Conservation (phyloP, 2,888 invertebrate species). For the Trichogramma dendrolimi region DNA sequence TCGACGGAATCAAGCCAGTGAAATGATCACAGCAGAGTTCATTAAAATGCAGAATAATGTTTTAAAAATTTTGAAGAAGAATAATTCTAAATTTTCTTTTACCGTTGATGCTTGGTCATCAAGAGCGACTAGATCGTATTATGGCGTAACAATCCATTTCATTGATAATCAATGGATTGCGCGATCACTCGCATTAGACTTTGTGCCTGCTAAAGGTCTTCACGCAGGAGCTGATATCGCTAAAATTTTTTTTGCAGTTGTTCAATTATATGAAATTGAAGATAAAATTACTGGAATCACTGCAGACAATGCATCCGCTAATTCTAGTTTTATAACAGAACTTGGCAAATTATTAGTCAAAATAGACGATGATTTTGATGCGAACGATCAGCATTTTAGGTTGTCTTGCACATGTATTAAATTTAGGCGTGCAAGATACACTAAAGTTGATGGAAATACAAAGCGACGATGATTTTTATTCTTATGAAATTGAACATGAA, state of each 20-base stretch:
- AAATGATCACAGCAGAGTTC: no score
- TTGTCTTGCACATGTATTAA: slow-evolving; percentile 1
- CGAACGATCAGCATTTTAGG: background rate
- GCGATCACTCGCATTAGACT: slow-evolving; percentile 9
- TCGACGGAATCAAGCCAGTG: no score
- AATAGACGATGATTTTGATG: background rate
- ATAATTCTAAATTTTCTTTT: no score
- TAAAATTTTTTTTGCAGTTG: slow-evolving; percentile 24
- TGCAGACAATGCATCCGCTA: background rate
- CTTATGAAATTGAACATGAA: background rate
- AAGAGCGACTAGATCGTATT: slow-evolving; percentile 30
- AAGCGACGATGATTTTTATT: background rate
- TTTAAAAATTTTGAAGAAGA: no score
- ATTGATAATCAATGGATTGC: slow-evolving; percentile 33
- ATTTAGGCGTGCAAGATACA: background rate
- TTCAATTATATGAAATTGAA: slow-evolving; percentile 20
- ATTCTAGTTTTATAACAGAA: background rate
- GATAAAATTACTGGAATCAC: no score
- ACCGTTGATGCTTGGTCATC: slow-evolving; percentile 34
- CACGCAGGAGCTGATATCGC: slow-evolving; percentile 37
- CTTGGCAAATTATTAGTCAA: background rate
- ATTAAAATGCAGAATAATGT: no score
- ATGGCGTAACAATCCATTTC: slow-evolving; percentile 36
- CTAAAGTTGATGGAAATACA: slow-evolving; percentile 1
- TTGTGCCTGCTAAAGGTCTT: slow-evolving; percentile 19